Base-by-base conservation (phyloP, 2,113 vertebrate species). In the Mugil cephalus region DNA sequence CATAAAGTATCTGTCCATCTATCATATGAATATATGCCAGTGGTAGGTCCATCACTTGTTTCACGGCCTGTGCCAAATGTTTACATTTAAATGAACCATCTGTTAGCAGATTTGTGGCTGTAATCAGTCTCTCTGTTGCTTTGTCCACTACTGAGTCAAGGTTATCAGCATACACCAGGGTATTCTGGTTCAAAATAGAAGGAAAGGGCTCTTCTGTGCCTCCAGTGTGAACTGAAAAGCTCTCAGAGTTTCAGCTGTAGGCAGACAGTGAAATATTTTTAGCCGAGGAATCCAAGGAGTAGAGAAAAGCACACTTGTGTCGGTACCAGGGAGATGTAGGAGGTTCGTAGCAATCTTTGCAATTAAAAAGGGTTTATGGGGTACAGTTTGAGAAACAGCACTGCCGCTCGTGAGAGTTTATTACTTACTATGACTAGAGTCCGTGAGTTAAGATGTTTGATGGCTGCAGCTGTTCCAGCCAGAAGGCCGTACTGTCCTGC, bases 391-490 rank as follows among this genome's bases (percentile, higher is more conserved):
- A 30, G 5, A 30, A 30, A 30, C 24, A 30, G 24, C 24, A 30
- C 24, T 30, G 5, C 24, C 5, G 24, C 24, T 30, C 5, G 5
- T 30, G 24, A 2, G 24, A 30, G 24, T 30, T 30, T 30, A 30
- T 5, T 40, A 93, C 96, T 95, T 93, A 98, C 96, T 87, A 97
- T 95, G 52, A 98, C 88, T 52, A 93, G 88, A 81, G 95, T 91
- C 4, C 50, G 80, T 14, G 95, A 86, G 88, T 96, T 95, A 69
- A 98, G 94, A 86, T 98, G 95, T 87, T 97, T 98, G 84, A 98
- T 93, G 24, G 95, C 95, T 38, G 93, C 95, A 40, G 96, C 96
- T 0, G 94, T 94, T 6, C 93, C 94, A 11, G 94, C 94, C 87
- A 98, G 89, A 15, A 97, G 87, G 10, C 94, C 94, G 14, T 94